Percentiles rank a stretch among this genome's conserved stretches.
Conservation (phyloP, 2,888 invertebrate species). For the Drosophila recens region DNA sequence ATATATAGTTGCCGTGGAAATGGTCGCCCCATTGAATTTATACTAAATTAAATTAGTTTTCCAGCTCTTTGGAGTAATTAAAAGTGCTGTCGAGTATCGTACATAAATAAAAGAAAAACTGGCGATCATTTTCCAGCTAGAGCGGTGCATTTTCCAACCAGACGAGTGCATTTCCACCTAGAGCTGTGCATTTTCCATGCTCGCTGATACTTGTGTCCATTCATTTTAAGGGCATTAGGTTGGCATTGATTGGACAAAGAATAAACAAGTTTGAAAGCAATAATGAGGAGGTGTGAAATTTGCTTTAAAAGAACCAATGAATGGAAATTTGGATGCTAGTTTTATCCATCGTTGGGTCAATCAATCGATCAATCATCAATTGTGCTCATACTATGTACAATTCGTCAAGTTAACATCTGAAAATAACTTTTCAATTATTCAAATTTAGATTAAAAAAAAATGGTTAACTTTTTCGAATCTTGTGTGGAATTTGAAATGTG, state of each 20-base stretch:
- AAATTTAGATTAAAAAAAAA: no score
- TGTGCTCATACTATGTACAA: no score
- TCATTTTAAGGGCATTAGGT: background rate
- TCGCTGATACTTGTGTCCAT: background rate
- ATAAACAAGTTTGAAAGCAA: constrained; percentile 1
- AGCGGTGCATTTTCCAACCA: background rate
- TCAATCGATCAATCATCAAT: background rate
- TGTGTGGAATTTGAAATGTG: no score
- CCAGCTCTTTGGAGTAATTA: background rate
- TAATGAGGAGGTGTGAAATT: background rate
- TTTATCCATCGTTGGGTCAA: background rate
- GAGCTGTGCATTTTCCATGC: background rate
- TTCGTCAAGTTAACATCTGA: no score
- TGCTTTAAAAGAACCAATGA: background rate
- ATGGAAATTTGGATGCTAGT: background rate
- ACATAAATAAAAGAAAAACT: no score
- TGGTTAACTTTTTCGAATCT: no score
- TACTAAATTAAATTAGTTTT: background rate
- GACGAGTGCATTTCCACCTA: background rate
- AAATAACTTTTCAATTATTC: no score
- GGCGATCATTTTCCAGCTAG: background rate
- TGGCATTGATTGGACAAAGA: background rate
- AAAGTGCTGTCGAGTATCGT: background rate
- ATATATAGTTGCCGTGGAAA: background rate
- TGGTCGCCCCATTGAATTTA: background rate